Base-by-base conservation (phyloP, 2,888 invertebrate genomes). In the Ernsta delagoae region DNA sequence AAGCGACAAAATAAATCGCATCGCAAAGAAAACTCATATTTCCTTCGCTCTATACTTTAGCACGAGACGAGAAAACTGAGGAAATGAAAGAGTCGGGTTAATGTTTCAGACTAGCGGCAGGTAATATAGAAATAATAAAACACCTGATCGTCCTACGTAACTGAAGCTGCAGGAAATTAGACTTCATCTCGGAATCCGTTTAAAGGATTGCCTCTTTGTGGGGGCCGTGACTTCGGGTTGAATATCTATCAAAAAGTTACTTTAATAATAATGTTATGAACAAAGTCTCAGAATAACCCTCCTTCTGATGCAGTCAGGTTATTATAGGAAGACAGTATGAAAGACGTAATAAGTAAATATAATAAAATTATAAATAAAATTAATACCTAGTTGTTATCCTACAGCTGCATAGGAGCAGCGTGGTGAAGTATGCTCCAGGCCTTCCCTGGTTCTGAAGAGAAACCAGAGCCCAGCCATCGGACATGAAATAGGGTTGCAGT, bases 121-220 rank as follows among this genome's bases (percentile, higher is more conserved):
- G 67, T 67, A 67, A 61, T 67, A 56, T 36, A 67, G 67, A 61
- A 67, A 67, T 67, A 65, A 65, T 59, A 65, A 65, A 65, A 65
- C 65, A 67, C 67, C 67, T 67, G 67, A 66, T 66, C 66, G 53
- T 66, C 60, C 54, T 59, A 36, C 50, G 54, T 34, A 60, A 59
- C 41, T 59, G 39, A 66, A 59, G 16, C 59, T 60, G 50, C 66
- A 66, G 66, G 66, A 66, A 66, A 66, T 66, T 66, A 60, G 66
- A 66, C 60, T 66, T 66, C 66, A 12, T 31, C 59, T 60, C 53
- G 41, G 54, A 66, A 66, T 66, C 66, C 41, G 53, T 53, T 66
- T 66, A 66, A 53, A 53, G 66, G 43, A 66, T 53, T 34, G 60
- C 60, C 34, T 54, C 66, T 60, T 66, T 56, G 50, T 12, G n/a